phyloP scores from a whole-genome alignment of 2,113 vertebrate genomes.

The Coregonus clupeaformis region DNA sequence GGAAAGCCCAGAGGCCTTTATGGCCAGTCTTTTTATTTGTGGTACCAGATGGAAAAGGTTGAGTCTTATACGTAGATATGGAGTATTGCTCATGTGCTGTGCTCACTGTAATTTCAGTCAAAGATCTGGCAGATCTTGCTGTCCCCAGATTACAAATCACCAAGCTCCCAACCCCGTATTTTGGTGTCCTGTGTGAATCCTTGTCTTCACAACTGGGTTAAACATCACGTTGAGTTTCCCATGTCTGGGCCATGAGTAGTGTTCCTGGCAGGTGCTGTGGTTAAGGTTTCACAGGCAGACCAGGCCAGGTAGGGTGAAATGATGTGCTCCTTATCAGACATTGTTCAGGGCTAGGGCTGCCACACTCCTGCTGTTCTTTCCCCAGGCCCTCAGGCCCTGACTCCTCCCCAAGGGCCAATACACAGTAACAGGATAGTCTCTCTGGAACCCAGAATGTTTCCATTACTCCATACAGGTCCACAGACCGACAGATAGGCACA shows the following conservation, averaged over 20 bases:
- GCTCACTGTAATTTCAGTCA: not conserved
- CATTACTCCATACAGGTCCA: slow-evolving; percentile 2
- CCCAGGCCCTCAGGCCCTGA: not conserved
- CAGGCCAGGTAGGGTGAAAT: not conserved
- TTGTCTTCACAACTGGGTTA: not conserved
- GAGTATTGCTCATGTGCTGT: slow-evolving; percentile 6
- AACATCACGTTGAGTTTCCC: not conserved
- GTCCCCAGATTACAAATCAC: not conserved
- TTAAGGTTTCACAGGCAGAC: slow-evolving; percentile 1
- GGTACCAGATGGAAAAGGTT: too few species aligned
- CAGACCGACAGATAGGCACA: slow-evolving; percentile 11
- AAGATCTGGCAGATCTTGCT: not conserved
- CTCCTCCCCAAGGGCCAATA: not conserved
- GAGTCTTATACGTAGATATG: too few species aligned
- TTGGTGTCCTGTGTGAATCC: not conserved
- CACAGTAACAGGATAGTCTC: slow-evolving; percentile 18
- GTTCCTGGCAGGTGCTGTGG: not conserved
- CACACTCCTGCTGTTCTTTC: not conserved
- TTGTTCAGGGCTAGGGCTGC: slow-evolving; percentile 1
- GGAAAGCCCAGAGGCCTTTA: too few species aligned
- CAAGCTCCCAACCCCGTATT: not conserved
- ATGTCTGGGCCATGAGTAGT: not conserved
- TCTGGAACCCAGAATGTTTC: not conserved
- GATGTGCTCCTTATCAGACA: too few species aligned
- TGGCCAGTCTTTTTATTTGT: too few species aligned